phyloP scores from a whole-genome alignment of 2,113 vertebrate genomes.

The Anoura caudifer region DNA sequence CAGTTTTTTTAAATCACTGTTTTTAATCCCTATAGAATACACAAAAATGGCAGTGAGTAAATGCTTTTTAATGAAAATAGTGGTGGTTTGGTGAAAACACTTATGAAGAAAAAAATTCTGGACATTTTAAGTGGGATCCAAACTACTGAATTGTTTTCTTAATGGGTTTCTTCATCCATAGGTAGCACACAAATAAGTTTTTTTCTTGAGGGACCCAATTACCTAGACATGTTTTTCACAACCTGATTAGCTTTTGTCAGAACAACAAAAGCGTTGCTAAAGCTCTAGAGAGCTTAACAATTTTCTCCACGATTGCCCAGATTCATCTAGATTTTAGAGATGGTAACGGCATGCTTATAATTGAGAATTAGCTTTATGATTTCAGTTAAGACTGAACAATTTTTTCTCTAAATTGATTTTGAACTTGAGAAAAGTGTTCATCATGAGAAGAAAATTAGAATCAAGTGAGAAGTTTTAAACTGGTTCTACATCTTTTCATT shows the following conservation, averaged over 20 bases:
- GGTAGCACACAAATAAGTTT: conserved; percentile 26
- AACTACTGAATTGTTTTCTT: background rate
- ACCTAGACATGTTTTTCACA: conserved; percentile 57
- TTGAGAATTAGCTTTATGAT: conserved; percentile 21
- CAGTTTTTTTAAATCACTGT: background rate
- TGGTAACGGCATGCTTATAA: background rate
- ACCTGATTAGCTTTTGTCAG: background rate
- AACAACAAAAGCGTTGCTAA: conserved; percentile 42
- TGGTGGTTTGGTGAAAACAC: background rate
- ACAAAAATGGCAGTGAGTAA: background rate
- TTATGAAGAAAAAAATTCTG: background rate
- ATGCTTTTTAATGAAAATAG: conserved; percentile 25
- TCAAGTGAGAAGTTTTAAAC: background rate
- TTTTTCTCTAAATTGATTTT: conserved; percentile 27
- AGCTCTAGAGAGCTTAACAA: background rate
- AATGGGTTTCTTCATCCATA: conserved; percentile 1
- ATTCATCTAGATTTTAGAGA: background rate
- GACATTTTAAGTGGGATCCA: background rate
- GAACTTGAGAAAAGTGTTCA: background rate
- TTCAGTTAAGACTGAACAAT: conserved; percentile 10
- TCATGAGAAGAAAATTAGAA: background rate
- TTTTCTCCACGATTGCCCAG: conserved; percentile 46
- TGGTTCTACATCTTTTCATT: background rate
- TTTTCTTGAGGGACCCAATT: conserved; percentile 47
- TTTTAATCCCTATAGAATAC: background rate